phyloP scores from a whole-genome alignment of 2,888 invertebrate species.

The Rapana venosa region DNA sequence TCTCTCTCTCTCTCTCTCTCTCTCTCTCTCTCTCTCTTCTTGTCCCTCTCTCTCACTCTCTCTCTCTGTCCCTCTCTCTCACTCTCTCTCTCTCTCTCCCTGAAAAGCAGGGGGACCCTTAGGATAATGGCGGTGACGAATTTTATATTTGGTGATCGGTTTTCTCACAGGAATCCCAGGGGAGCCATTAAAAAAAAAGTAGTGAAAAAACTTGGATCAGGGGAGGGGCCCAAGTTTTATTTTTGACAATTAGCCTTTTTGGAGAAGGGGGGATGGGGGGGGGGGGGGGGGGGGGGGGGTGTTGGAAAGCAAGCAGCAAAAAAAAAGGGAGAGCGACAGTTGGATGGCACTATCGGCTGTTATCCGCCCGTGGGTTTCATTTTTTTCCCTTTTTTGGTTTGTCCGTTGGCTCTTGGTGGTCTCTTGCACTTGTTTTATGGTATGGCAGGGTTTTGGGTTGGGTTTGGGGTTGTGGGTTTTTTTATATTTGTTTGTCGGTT shows the following conservation, averaged over 20 bases:
- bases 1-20: too few relatives aligned
- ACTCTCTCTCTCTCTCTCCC: neutral
- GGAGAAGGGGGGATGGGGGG: too few relatives aligned
- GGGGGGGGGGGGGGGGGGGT: too few relatives aligned
- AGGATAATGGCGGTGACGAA: neutral
- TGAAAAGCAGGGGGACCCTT: neutral
- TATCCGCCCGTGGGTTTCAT: neutral
- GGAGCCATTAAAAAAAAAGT: constrained; percentile 18
- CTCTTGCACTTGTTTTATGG: constrained; percentile 32
- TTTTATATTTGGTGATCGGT: constrained; percentile 17
- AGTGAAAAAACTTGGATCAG: neutral
- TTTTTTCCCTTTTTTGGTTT: neutral
- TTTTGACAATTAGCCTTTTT: constrained; percentile 32
- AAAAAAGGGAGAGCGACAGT: neutral
- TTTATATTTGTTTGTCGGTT: neutral
- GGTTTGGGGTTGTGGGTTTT: constrained; percentile 1
- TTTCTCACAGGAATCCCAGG: neutral
- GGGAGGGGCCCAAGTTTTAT: constrained; percentile 3
- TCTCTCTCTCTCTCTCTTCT: neutral
- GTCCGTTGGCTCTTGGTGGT: neutral
- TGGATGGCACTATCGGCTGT: constrained; percentile 6
- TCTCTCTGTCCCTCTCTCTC: neutral
- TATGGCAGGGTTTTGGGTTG: neutral
- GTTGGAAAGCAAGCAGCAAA: neutral
- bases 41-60: too few relatives aligned